Base-by-base conservation (phyloP, 1,140 invertebrate species). In the Formica selysi region DNA sequence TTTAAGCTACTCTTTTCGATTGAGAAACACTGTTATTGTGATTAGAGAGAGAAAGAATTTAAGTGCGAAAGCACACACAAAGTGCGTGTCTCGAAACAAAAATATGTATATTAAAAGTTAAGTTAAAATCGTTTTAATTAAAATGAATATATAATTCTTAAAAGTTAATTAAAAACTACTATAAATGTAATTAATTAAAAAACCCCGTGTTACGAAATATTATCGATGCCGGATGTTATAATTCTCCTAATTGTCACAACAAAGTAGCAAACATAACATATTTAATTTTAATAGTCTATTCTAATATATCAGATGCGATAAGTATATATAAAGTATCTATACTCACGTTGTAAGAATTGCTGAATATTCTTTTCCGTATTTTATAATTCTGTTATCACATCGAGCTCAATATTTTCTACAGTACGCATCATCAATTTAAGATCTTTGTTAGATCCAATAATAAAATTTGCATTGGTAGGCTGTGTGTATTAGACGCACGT, bases 241-340 rank as follows among this genome's bases (percentile, higher is more conserved):
- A 61, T 74, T 73, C n/a, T 54, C 36, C 26, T 70, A 22, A 22
- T 26, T 29, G 65, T 83, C 68, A 41, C 26, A 73, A 83, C 68
- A 81, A 61, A 73, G 7, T 19, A 57, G 38, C 41, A 61, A 81
- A 48, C 38, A 48, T 29, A 71, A 11, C 54, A 10, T 13, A 29
- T 54, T 59, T 26, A 32, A 44, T 32, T n/a, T n/a, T 36, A 22
- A 44, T 8, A 57, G 32, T 8, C 64, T 70, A 80, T 57, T 80
- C 36, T 41, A 57, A 26, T 10, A 5, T 68, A 74, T 74, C 38
- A 62, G 1, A 5, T 19, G 11, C 16, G 22, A 79, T 57, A 67
- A 51, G 6, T 13, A 62, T 13, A 16, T 10, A 3, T 32, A 1
- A 32, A 32, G 3, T 32, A 32, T 32, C 32, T 32, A 32, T 5